Conservation (phyloP, 1,140 invertebrate species). For the Nasonia longicornis region DNA sequence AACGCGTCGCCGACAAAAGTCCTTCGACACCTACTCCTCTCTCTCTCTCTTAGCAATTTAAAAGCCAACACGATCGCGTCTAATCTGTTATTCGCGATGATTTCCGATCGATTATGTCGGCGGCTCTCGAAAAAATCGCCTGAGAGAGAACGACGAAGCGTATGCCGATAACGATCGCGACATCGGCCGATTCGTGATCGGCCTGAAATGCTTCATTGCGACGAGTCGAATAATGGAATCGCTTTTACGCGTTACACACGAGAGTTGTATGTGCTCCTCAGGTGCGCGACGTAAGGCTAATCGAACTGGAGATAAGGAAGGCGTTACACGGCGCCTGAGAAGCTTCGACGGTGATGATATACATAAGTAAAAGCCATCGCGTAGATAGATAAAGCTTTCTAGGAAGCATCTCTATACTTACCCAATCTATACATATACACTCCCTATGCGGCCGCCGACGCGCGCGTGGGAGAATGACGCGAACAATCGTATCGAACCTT, state of each 20-base stretch:
- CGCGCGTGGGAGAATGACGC: conserved; percentile 34
- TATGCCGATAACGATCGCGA: conserved; percentile 38
- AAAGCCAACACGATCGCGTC: conserved; percentile 1
- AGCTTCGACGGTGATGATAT: no score
- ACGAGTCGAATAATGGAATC: no score
- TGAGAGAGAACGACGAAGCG: conserved; percentile 20
- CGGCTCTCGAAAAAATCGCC: background rate
- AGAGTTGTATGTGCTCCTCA: no score
- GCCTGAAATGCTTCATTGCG: background rate
- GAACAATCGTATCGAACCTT: conserved; percentile 17
- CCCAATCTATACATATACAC: no score
- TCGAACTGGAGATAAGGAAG: no score
- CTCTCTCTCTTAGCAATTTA: background rate
- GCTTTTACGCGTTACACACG: no score
- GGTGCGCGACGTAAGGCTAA: no score
- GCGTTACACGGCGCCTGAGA: no score
- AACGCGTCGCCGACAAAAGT: conserved; percentile 26
- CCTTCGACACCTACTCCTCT: conserved; percentile 17
- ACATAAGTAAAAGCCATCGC: no score
- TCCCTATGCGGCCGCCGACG: no score
- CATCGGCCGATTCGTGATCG: conserved; percentile 33
- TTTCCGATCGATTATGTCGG: conserved; percentile 28
- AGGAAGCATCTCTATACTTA: conserved; percentile 1
- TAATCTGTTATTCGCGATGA: conserved; percentile 43
- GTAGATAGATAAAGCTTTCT: conserved; percentile 6